Base-by-base conservation (phyloP, 53 echinoderm and acorn worm species). In the Pentamera pediparva region DNA sequence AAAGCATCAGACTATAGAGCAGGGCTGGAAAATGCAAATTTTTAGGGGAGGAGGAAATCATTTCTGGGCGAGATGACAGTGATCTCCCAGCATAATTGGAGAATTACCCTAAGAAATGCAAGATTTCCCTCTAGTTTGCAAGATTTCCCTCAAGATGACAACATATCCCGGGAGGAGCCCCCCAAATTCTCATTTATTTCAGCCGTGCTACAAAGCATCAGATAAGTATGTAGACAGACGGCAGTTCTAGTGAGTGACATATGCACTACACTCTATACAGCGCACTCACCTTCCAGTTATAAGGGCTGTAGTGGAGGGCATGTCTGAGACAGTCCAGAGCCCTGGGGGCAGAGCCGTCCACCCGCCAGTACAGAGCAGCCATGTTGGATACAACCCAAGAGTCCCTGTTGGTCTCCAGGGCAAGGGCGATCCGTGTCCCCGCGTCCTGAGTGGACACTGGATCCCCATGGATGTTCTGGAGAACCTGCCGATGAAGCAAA, bases 301-400 rank as follows among this genome's bases (percentile, higher is more conserved):
- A 13, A 2, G 89, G 89, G 6, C 91, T 78, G 45, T 79, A 81
- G 70, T 91, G 88, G 0, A 96, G 78, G 0, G 91, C 96, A 34
- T 83, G 79, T 0, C 96, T 65, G 11, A 91, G 83, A 69, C 96
- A 96, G 41, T 91, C 83, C 56, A 96, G 35, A 41, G 96, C 91
- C 40, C 83, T 85, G 32, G 61, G 45, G 7, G 91, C 83, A 33
- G 88, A 48, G 4, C 96, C 96, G 30, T 85, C 82, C 13, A 90
- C 87, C n/a, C 95, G 77, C 95, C 95, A 95, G 51, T 79, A 95
- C 41, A 95, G 75, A 29, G 90, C 91, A 3, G 96, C 96, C 75
- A 96, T 85, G 67, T 96, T 96, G 39, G 88, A 82, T 24, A 83
- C 83, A 4, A 96, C 88, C 96, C 96, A 96, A 9, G 88, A 91